Evolutionary conservation across 2,113 vertebrate species (phyloP).

Genomic region (Odocoileus hemionus): DNA sequence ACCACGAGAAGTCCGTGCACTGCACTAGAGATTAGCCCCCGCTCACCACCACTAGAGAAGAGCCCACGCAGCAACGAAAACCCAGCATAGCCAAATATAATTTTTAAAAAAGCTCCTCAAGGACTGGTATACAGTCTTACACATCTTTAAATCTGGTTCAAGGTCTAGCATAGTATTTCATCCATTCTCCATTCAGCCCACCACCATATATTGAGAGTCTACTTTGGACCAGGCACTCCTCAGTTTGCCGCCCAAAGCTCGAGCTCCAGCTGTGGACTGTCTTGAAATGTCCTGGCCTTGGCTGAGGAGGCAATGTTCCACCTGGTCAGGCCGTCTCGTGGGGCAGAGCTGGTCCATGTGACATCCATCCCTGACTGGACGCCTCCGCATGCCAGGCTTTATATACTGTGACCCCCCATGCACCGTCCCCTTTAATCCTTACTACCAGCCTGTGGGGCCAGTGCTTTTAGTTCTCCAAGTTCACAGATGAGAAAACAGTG

Average conservation of each 20-base stretch:
- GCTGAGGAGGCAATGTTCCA: not conserved
- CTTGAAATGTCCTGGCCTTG: not conserved
- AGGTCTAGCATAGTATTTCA: not conserved
- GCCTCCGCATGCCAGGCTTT: fast-evolving
- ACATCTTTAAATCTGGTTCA: not conserved
- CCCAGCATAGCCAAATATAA: not conserved
- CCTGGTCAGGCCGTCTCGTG: not conserved
- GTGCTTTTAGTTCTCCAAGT: not conserved
- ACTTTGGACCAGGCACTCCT: not conserved
- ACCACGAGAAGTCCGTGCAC: not conserved
- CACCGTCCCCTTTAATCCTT: not conserved
- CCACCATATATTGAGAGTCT: not conserved
- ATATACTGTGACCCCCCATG: fast-evolving
- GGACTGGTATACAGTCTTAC: not conserved
- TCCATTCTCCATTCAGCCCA: not conserved
- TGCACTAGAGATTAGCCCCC: not conserved
- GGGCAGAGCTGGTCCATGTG: not conserved
- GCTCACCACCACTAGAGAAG: not conserved
- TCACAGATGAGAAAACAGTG: not conserved
- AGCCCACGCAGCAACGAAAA: not conserved
- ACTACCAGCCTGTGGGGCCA: not conserved
- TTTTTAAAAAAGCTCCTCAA: not conserved
- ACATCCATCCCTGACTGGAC: no score
- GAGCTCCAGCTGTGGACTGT: no score
- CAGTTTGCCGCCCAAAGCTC: not conserved